Percentiles rank a stretch among this genome's conserved stretches.
phyloP scores from a whole-genome alignment of 2,888 invertebrate genomes.

The Oxycera nigricornis region DNA sequence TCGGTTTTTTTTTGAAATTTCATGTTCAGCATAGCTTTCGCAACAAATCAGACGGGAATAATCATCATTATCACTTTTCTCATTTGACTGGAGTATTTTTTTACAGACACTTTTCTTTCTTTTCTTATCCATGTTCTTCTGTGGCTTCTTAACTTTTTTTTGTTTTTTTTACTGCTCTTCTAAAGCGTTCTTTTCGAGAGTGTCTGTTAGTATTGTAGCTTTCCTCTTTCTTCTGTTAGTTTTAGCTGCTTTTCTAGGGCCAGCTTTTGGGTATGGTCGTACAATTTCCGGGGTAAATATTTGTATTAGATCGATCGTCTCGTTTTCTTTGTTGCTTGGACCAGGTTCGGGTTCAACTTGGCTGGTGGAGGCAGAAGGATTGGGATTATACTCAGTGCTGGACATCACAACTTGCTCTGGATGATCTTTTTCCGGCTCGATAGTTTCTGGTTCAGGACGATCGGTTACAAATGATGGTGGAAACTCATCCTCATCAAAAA shows the following conservation, averaged over 20 bases:
- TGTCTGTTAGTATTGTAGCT: not conserved
- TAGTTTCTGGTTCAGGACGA: not conserved
- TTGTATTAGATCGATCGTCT: not conserved
- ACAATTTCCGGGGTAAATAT: not conserved
- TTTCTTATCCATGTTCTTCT: not conserved
- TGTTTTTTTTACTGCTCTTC: not conserved
- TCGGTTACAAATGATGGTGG: not conserved
- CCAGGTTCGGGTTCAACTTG: not conserved
- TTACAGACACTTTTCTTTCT: not conserved
- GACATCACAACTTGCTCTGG: not conserved
- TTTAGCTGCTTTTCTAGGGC: no score
- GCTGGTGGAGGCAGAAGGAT: not conserved
- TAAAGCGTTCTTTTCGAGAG: conserved; percentile 1
- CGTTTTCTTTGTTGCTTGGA: not conserved
- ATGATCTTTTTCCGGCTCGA: not conserved
- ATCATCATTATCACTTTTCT: conserved; percentile 3
- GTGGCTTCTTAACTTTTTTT: not conserved
- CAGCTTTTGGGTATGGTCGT: not conserved
- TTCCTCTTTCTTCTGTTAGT: not conserved
- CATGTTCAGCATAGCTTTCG: no score
- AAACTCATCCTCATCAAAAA: not conserved
- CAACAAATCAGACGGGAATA: conserved; percentile 2
- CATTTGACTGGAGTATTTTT: not conserved
- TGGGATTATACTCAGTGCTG: not conserved
- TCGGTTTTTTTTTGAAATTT: no score